Evolutionary conservation across 2,797 vertebrate genomes (phyloP).

Genomic region (Oceanodroma leucorhoa): DNA sequence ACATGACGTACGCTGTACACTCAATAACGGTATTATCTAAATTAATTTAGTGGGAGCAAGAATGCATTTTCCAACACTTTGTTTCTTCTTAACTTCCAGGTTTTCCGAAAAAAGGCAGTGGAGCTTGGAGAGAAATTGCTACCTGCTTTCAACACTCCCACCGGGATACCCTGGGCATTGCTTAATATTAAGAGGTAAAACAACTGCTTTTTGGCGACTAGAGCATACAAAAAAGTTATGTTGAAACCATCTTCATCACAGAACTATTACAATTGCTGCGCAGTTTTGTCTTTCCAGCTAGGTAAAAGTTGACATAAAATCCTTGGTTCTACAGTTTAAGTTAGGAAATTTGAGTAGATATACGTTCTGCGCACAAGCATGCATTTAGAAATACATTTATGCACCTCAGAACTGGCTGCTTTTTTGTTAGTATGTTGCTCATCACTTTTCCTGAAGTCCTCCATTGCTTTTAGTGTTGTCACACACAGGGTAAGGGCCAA

Average conservation of each 20-base stretch:
- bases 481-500: neutral
- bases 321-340: neutral
- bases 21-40: neutral
- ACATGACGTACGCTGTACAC: neutral
- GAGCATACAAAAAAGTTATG: neutral
- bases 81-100: constrained; percentile 77
- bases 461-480: neutral
- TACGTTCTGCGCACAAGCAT: fast-evolving
- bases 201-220: neutral
- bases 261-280: neutral
- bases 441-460: neutral
- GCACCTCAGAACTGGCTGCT: neutral
- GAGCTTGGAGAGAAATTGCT: constrained; percentile 95
- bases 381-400: neutral
- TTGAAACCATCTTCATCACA: neutral
- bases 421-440: neutral
- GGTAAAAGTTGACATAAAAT: neutral
- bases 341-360: neutral
- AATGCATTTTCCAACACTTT: neutral
- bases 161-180: constrained; percentile 96
- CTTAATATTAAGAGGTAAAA: constrained; percentile 97
- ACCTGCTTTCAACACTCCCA: constrained; percentile 96
- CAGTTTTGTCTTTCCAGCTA: neutral
- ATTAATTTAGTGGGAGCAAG: neutral
- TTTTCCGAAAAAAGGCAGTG: constrained; percentile 92